Evolutionary conservation across 2,888 invertebrate genomes (phyloP).

Genomic region (Perdita meconis): DNA sequence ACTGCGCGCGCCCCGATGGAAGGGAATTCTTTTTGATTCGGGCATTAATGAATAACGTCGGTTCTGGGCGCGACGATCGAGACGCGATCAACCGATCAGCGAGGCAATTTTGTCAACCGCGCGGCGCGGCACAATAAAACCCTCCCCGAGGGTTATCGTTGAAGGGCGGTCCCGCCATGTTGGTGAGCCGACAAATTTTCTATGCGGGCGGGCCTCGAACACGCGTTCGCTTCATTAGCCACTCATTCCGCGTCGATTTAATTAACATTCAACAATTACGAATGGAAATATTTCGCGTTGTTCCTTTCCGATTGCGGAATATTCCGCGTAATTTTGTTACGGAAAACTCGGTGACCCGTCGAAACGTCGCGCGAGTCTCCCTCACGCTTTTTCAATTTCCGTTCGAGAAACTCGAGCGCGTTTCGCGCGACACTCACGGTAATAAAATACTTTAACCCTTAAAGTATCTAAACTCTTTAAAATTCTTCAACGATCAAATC

Average conservation of each 20-base stretch:
- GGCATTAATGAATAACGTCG: conserved; percentile 1
- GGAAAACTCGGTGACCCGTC: background rate
- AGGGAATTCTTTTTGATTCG: conserved; percentile 5
- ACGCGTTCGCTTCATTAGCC: conserved; percentile 7
- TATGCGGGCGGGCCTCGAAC: background rate
- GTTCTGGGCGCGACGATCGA: background rate
- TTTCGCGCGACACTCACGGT: background rate
- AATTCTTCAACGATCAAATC: conserved; percentile 4
- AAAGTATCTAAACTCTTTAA: conserved; percentile 5
- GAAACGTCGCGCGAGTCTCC: background rate
- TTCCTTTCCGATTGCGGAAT: background rate
- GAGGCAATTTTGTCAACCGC: background rate
- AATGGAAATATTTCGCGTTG: conserved; percentile 7
- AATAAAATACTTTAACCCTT: background rate
- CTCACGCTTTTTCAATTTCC: too few species aligned
- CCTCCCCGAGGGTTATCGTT: background rate
- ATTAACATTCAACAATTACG: conserved; percentile 5
- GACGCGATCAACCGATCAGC: conserved; percentile 4
- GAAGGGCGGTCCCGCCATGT: background rate
- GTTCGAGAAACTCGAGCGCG: background rate
- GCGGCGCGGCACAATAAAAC: background rate
- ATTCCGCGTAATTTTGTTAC: background rate
- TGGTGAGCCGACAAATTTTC: background rate
- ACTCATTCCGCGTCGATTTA: conserved; percentile 21
- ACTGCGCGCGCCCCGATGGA: background rate